Evolutionary conservation across 2,113 vertebrate species (phyloP).

Genomic region (Baryphthengus martii): DNA sequence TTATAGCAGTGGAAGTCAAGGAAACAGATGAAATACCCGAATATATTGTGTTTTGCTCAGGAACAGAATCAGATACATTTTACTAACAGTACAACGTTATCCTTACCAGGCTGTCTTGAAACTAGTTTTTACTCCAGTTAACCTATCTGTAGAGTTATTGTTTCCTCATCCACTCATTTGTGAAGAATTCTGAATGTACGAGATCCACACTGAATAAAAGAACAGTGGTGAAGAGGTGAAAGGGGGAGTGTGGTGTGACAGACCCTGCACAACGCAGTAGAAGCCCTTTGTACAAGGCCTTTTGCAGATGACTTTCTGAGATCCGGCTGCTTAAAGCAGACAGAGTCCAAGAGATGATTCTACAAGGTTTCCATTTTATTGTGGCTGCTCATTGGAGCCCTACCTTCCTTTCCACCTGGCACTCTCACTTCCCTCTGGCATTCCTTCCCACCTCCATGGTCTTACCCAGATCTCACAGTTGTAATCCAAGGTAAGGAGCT

Average conservation of each 20-base stretch:
- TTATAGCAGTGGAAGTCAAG: neutral
- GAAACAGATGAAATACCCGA: neutral
- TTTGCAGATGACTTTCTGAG: neutral
- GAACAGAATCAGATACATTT: neutral
- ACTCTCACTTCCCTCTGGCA: neutral
- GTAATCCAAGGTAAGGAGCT: neutral
- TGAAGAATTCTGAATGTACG: neutral
- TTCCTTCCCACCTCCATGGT: neutral
- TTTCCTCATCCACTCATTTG: neutral
- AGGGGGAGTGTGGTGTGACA: neutral
- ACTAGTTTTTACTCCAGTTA: neutral
- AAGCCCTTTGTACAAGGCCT: neutral
- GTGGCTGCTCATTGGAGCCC: neutral
- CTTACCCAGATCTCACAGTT: neutral
- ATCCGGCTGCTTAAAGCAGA: neutral
- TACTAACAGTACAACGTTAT: neutral
- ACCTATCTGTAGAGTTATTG: accelerated
- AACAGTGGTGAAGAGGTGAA: neutral
- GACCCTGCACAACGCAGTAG: no score
- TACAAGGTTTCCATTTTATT: accelerated
- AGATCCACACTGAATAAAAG: neutral
- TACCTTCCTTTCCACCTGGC: neutral
- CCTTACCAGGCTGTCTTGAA: neutral
- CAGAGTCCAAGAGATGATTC: neutral
- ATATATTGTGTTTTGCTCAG: neutral